Base-by-base conservation (phyloP, 1,140 invertebrate species). In the Steinernema feltiae region DNA sequence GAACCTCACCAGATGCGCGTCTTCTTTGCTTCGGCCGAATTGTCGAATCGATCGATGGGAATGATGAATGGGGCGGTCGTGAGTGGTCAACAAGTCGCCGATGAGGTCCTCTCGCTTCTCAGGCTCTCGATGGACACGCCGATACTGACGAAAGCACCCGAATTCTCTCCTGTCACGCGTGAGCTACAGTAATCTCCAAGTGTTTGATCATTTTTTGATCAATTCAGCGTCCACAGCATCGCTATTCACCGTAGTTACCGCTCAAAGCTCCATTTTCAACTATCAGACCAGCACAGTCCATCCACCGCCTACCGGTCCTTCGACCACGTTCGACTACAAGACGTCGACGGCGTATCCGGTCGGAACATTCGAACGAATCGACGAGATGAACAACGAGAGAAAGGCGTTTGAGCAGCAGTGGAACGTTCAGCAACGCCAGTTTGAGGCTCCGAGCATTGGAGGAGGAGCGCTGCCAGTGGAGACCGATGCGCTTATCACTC, bases 11-110 rank as follows among this genome's bases (percentile, higher is more conserved):
- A 73, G 27, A 21, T 29, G 21, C 73, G 69, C 17, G 32, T 69
- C 53, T 30, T 74, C 27, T 74, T 74, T 69, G 73, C 73, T 18
- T 74, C 48, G 30, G 46, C 73, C 21, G 73, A 74, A 32, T 27
- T 74, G 12, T 32, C 30, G 15, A 74, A 71, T 30, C 24, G 3
- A 17, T 74, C 73, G 12, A 74, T 69, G 21, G 73, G 73, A 32
- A 48, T 74, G 27, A 74, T 74, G 73, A 74, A 74, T 29, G 73
- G 73, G 15, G 73, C 73, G 29, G 32, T 74, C 1, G 18, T 74
- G 1, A 69, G 48, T 30, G 73, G 73, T 12, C 48, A 74, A 29
- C 3, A 12, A 17, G 73, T 32, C 12, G 73, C 73, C 21, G 73
- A 74, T 18, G 53, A 63, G 24, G 53, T 63, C 3, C 3, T 63